Conservation (phyloP, 2,888 invertebrate genomes). For the Luperina nickerlii region DNA sequence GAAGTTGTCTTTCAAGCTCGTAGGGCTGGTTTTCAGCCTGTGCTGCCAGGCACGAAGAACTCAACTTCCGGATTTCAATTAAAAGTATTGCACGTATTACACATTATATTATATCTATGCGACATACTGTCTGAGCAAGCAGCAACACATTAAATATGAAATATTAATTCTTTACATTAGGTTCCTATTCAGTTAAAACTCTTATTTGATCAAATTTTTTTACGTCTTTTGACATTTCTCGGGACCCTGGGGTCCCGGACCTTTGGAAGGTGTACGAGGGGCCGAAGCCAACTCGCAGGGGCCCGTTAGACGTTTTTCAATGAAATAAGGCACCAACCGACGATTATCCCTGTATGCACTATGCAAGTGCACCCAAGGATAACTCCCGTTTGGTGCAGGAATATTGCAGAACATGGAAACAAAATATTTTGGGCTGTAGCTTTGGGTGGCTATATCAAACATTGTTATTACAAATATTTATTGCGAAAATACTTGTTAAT, state of each 20-base stretch:
- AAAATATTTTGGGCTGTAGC: too few species aligned
- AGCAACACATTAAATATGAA: not conserved
- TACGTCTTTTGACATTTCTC: too few species aligned
- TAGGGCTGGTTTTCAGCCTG: not conserved
- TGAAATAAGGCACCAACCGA: not conserved
- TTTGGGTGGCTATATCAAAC: not conserved
- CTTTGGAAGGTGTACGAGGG: too few species aligned
- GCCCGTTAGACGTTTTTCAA: not conserved
- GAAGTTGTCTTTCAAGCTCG: not conserved
- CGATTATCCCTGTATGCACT: too few species aligned
- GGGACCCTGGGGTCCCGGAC: too few species aligned
- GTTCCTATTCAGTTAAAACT: not conserved
- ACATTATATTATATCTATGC: not conserved
- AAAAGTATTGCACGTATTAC: not conserved
- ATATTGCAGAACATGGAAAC: too few species aligned
- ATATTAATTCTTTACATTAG: constrained; percentile 1
- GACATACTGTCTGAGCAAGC: not conserved
- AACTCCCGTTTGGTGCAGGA: too few species aligned
- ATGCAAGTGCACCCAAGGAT: too few species aligned
- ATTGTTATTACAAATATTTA: not conserved
- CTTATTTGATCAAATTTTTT: not conserved
- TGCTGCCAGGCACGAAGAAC: not conserved
- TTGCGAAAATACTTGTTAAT: not conserved
- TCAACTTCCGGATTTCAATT: not conserved
- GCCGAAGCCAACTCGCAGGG: not conserved